Conservation (phyloP, 2,113 vertebrate genomes). For the Syngnathoides biaculeatus region DNA sequence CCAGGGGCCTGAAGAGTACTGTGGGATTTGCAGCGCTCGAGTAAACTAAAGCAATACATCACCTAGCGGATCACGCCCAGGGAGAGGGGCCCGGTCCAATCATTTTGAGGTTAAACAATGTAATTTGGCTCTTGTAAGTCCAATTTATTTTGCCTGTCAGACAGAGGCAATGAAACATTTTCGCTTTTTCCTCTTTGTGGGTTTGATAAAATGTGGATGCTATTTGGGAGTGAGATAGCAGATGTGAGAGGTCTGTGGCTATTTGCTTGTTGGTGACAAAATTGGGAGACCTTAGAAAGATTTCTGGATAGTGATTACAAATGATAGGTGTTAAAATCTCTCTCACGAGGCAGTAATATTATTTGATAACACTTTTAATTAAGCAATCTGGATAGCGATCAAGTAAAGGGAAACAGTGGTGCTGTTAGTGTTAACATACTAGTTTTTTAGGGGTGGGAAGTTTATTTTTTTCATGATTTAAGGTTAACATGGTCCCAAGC, state of each 20-base stretch:
- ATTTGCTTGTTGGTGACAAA: slow-evolving; percentile 27
- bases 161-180: slow-evolving; percentile 63
- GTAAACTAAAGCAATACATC: slow-evolving; percentile 79
- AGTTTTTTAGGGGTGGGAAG: not conserved
- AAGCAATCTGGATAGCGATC: not conserved
- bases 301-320: slow-evolving; percentile 1
- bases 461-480: not conserved
- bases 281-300: not conserved
- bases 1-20: slow-evolving; percentile 56
- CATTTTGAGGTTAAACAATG: slow-evolving; percentile 81
- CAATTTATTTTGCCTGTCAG: slow-evolving; percentile 77
- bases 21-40: slow-evolving; percentile 68
- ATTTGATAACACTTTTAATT: not conserved
- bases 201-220: slow-evolving; percentile 57
- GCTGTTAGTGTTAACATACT: not conserved
- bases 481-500: not conserved
- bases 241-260: slow-evolving; percentile 42
- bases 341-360: not conserved
- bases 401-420: too few relatives aligned
- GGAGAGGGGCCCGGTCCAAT: slow-evolving; percentile 70
- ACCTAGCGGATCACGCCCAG: slow-evolving; percentile 66
- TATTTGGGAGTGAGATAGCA: slow-evolving; percentile 44
- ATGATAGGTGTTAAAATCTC: not conserved
- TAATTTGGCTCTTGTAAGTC: slow-evolving; percentile 78
- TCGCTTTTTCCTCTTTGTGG: slow-evolving; percentile 38